These are phyloP conservation scores for Drosophila ercepeae DNA, from an alignment of 1,140 invertebrate genomes.

Conservation along the genomic window DNA sequence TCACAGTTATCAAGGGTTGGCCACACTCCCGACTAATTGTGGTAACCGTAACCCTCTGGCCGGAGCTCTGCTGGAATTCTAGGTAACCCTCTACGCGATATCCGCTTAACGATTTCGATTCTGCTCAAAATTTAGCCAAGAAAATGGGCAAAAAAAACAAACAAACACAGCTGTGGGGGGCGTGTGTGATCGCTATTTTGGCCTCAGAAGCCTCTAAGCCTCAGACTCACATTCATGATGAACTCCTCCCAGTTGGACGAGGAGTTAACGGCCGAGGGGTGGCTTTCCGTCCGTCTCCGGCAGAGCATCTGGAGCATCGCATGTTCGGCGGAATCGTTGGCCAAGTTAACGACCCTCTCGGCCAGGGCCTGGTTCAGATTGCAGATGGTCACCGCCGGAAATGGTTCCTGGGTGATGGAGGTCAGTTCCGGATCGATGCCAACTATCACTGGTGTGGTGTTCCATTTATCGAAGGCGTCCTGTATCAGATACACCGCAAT, in stretches of 20 bases:
- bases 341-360: constrained; percentile 26
- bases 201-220: too few species aligned
- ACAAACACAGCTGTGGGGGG: too few species aligned
- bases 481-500: constrained; percentile 60
- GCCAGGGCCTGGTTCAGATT: constrained; percentile 72
- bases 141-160: too few species aligned
- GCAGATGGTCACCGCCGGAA: constrained; percentile 77
- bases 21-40: neutral
- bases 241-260: constrained; percentile 63
- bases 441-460: constrained; percentile 69
- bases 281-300: constrained; percentile 76
- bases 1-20: constrained; percentile 30
- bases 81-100: too few species aligned
- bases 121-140: too few species aligned
- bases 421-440: constrained; percentile 71
- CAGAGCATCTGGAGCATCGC: constrained; percentile 86
- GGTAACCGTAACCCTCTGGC: too few species aligned
- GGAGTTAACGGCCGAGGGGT: constrained; percentile 1
- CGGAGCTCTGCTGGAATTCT: too few species aligned
- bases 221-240: constrained; percentile 68
- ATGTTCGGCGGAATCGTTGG: constrained; percentile 37
- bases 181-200: too few species aligned
- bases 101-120: too few species aligned
- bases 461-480: constrained; percentile 74
- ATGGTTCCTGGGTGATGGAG: constrained; percentile 71